Evolutionary conservation across 2,113 vertebrate species (phyloP).

Genomic region (Megaceryle maxima): DNA sequence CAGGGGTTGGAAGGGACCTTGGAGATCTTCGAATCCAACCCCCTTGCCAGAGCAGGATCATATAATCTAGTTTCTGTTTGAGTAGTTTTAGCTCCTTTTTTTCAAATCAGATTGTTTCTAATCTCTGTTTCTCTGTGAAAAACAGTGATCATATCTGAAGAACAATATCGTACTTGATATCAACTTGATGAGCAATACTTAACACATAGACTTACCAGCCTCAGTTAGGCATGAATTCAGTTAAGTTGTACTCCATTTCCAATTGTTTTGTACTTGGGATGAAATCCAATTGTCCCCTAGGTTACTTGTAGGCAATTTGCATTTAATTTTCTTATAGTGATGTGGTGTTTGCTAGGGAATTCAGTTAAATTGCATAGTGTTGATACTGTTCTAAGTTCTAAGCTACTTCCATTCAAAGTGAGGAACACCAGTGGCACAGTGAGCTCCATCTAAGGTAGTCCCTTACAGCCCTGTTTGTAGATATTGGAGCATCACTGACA

Average conservation of each 20-base stretch:
- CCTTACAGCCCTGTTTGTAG: neutral
- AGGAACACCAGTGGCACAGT: neutral
- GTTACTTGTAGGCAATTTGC: neutral
- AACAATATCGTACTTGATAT: neutral
- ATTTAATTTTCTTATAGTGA: neutral
- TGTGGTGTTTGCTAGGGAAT: neutral
- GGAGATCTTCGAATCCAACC: too few relatives aligned
- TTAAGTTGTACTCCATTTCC: neutral
- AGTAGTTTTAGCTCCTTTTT: neutral
- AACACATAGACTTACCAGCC: neutral
- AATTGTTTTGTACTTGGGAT: neutral
- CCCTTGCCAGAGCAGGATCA: too few relatives aligned
- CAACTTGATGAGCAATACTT: neutral
- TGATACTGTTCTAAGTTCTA: neutral
- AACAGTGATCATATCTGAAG: neutral
- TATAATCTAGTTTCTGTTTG: neutral
- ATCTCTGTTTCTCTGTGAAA: neutral
- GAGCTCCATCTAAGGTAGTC: neutral
- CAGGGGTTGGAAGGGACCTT: too few relatives aligned
- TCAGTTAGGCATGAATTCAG: neutral
- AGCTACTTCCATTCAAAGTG: neutral
- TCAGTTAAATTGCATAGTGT: neutral
- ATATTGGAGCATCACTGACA: neutral
- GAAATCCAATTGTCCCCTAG: neutral
- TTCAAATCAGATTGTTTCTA: rapidly evolving